Evolutionary conservation across 1,140 invertebrate genomes (phyloP).

Genomic region (Micrasema longulum): DNA sequence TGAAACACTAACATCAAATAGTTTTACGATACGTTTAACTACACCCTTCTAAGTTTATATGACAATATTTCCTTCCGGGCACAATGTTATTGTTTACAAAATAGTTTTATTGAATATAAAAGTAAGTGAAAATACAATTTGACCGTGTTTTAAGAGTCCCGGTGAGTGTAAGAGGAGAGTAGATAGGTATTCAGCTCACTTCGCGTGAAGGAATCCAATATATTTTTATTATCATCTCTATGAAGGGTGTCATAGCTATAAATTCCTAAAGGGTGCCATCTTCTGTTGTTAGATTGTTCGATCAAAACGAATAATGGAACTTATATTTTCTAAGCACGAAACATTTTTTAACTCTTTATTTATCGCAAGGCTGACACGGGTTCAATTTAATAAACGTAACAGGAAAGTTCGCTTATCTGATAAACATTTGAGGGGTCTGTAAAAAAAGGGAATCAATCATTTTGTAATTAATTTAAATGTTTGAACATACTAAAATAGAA

Average conservation of each 20-base stretch:
- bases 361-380: too few relatives aligned
- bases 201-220: slow-evolving; percentile 36
- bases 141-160: slow-evolving; percentile 12
- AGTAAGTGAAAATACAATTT: slow-evolving; percentile 32
- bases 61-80: background rate
- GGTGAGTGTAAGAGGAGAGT: background rate
- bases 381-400: too few relatives aligned
- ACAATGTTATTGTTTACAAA: slow-evolving; percentile 17
- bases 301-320: slow-evolving; percentile 35
- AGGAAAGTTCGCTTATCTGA: too few relatives aligned
- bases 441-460: too few relatives aligned
- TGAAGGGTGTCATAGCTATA: slow-evolving; percentile 15
- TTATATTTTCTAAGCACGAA: slow-evolving; percentile 26
- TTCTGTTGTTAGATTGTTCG: slow-evolving; percentile 37
- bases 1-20: background rate
- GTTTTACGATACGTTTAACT: slow-evolving; percentile 4
- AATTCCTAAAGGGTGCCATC: slow-evolving; percentile 38
- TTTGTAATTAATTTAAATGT: too few relatives aligned
- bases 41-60: background rate
- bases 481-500: too few relatives aligned
- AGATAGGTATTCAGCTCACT: slow-evolving; percentile 5
- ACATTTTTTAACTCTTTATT: slow-evolving; percentile 8
- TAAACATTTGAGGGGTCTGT: too few relatives aligned
- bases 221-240: slow-evolving; percentile 41
- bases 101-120: slow-evolving; percentile 38